phyloP scores from a whole-genome alignment of 2,888 invertebrate genomes.

The Stenolophus ochropezus region DNA sequence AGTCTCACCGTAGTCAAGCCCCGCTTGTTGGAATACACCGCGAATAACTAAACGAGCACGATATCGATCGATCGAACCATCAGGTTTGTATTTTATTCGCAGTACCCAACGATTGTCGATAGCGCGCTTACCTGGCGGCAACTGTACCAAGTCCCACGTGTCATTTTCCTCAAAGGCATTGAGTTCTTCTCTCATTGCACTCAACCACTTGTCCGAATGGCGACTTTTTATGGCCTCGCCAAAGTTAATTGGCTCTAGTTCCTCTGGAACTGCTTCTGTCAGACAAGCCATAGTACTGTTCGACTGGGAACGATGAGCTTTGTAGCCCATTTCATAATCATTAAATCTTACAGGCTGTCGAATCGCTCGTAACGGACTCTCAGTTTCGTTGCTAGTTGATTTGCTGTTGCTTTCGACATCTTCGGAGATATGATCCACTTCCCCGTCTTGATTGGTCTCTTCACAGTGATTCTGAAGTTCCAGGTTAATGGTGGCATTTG shows the following conservation, averaged over 20 bases:
- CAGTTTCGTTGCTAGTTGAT: neutral
- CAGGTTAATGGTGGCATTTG: conserved; percentile 15
- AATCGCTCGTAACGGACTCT: neutral
- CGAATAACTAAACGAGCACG: conserved; percentile 64
- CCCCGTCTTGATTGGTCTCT: neutral
- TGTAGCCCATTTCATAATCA: conserved; percentile 18
- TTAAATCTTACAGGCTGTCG: conserved; percentile 13
- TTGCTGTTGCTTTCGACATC: neutral
- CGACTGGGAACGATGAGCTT: neutral
- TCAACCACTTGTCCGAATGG: conserved; percentile 61
- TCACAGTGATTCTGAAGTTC: conserved; percentile 2
- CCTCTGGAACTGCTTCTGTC: too few relatives aligned
- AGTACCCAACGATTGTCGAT: conserved; percentile 50
- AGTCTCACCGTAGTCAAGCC: too few relatives aligned
- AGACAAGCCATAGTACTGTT: conserved; percentile 55
- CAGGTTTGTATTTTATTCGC: too few relatives aligned
- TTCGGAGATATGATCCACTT: neutral
- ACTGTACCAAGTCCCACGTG: conserved; percentile 50
- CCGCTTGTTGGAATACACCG: conserved; percentile 60
- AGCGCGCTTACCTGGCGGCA: conserved; percentile 56
- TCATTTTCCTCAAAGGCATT: too few relatives aligned
- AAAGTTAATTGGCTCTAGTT: conserved; percentile 44
- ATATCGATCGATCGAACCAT: conserved; percentile 59
- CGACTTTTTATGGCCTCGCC: conserved; percentile 48
- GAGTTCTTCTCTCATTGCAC: conserved; percentile 61